Conservation (phyloP, 1,140 invertebrate genomes). For the Acromyrmex echinatior region DNA sequence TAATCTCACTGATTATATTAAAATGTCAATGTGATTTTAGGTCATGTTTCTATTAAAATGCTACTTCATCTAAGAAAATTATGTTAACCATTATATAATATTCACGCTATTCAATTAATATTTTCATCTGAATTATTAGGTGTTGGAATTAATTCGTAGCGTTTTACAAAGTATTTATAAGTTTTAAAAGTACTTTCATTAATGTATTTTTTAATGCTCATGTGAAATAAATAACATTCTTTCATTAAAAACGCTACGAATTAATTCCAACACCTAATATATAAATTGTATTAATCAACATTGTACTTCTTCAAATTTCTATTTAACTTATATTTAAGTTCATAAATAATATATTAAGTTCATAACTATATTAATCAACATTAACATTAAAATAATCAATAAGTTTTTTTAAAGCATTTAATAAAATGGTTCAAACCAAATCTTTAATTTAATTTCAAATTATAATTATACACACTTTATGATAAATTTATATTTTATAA, state of each 20-base stretch:
- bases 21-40: neutral
- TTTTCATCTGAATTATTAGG: no score
- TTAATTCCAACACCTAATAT: no score
- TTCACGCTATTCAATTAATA: neutral
- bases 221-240: no score
- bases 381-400: no score
- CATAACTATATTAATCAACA: neutral
- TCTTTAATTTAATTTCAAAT: neutral
- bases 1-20: neutral
- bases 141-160: no score
- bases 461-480: neutral
- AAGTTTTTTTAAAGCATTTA: neutral
- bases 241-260: no score
- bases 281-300: neutral
- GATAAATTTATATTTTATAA: neutral
- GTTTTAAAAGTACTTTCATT: no score
- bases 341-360: no score
- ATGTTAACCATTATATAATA: neutral
- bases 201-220: no score
- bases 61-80: neutral
- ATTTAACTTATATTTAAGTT: no score
- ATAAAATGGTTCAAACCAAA: neutral
- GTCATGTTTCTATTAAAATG: neutral
- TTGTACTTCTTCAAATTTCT: no score
- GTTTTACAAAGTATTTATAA: no score